Evolutionary conservation across 2,888 invertebrate species (phyloP).

Genomic region (Gymnoscelis rufifasciata): DNA sequence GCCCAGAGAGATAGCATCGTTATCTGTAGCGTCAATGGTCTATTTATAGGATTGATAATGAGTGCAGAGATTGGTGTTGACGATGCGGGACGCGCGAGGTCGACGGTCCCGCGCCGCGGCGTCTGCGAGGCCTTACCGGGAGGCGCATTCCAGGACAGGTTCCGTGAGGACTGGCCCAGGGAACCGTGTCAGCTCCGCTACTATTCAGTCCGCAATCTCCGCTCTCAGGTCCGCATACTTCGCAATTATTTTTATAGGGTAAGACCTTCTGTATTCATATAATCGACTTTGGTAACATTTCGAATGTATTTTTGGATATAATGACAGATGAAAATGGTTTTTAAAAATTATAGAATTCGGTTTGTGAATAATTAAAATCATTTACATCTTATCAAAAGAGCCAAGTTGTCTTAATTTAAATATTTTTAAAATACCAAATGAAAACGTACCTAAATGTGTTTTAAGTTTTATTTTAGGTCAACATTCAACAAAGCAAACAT

Average conservation of each 20-base stretch:
- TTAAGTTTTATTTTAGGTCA: too few species aligned
- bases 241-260: too few species aligned
- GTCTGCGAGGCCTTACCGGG: slow-evolving; percentile 39
- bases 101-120: slow-evolving; percentile 46
- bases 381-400: background rate
- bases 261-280: too few species aligned
- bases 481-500: too few species aligned
- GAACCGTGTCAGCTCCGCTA: slow-evolving; percentile 43
- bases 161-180: slow-evolving; percentile 46
- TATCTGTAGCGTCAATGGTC: slow-evolving; percentile 26
- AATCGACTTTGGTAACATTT: too few species aligned
- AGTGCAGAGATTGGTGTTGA: slow-evolving; percentile 8
- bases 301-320: too few species aligned
- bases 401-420: background rate
- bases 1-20: slow-evolving; percentile 22
- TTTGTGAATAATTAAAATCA: background rate
- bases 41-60: slow-evolving; percentile 28
- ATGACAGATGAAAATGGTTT: too few species aligned
- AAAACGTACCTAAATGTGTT: too few species aligned
- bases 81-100: slow-evolving; percentile 40
- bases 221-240: slow-evolving; percentile 11
- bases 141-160: slow-evolving; percentile 38
- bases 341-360: background rate
- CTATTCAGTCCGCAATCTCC: slow-evolving; percentile 32
- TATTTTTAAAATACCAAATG: background rate